These are phyloP conservation scores for Zophobas atratus DNA, from an alignment of 1,140 invertebrate genomes.

Conservation along the genomic window DNA sequence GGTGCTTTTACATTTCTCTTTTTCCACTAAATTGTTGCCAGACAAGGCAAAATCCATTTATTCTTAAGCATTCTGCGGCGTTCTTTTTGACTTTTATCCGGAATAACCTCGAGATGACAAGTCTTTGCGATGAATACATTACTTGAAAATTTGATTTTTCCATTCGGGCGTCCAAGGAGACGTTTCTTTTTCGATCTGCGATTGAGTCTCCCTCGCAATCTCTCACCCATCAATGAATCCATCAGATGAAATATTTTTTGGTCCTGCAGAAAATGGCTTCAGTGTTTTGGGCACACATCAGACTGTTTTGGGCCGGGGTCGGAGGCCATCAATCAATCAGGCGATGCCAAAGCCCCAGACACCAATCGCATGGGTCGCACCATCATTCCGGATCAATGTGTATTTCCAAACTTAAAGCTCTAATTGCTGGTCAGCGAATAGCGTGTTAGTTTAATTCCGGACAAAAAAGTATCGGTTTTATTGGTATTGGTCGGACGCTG, in stretches of 20 bases:
- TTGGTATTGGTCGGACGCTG: too few species aligned
- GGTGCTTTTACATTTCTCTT: slow-evolving; percentile 6
- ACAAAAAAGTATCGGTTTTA: too few species aligned
- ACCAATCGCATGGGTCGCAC: slow-evolving; percentile 9
- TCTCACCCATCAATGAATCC: slow-evolving; percentile 12
- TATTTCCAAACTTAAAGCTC: background rate
- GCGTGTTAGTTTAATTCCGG: too few species aligned
- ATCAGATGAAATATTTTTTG: slow-evolving; percentile 33
- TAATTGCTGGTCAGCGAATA: background rate
- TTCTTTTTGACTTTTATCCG: slow-evolving; percentile 5
- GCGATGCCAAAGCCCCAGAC: slow-evolving; percentile 27
- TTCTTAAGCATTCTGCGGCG: slow-evolving; percentile 6
- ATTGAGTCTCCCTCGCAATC: slow-evolving; percentile 14
- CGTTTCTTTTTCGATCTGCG: background rate
- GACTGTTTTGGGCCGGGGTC: slow-evolving; percentile 33
- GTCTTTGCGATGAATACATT: slow-evolving; percentile 34
- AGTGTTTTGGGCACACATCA: slow-evolving; percentile 29
- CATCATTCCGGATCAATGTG: slow-evolving; percentile 21
- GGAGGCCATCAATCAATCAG: slow-evolving; percentile 37
- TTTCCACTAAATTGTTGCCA: slow-evolving; percentile 18
- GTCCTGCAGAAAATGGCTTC: slow-evolving; percentile 19
- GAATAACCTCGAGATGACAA: slow-evolving; percentile 18
- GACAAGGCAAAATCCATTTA: slow-evolving; percentile 30
- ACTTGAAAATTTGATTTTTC: slow-evolving; percentile 38
- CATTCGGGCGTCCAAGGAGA: background rate